These are phyloP conservation scores for Agonum fuliginosum DNA, from an alignment of 2,888 invertebrate genomes.

Conservation along the genomic window DNA sequence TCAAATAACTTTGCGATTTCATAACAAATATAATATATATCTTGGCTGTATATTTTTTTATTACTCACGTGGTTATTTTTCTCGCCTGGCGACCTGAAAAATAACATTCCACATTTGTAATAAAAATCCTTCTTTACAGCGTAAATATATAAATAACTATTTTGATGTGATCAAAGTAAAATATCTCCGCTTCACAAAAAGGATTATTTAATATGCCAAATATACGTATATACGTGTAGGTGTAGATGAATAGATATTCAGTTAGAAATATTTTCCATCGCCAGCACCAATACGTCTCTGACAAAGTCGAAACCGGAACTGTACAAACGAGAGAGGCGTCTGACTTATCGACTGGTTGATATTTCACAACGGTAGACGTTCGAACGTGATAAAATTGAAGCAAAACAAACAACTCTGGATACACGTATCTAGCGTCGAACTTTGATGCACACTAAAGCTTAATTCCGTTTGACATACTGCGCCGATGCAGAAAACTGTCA, in stretches of 20 bases:
- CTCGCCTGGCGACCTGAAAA: too few species aligned
- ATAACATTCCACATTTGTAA: too few species aligned
- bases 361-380: constrained; percentile 51
- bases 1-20: too few species aligned
- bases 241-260: neutral
- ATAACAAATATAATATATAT: too few species aligned
- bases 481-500: constrained; percentile 38
- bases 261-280: constrained; percentile 7
- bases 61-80: too few species aligned
- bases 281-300: constrained; percentile 22
- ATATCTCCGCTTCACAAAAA: too few species aligned
- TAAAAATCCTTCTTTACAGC: too few species aligned
- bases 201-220: neutral
- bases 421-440: constrained; percentile 39
- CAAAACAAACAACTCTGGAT: constrained; percentile 44
- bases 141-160: too few species aligned
- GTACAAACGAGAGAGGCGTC: constrained; percentile 43
- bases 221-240: neutral
- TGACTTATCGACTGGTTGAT: constrained; percentile 57
- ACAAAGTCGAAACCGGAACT: constrained; percentile 29
- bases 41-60: too few species aligned
- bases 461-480: constrained; percentile 41
- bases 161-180: too few species aligned
- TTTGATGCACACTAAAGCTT: constrained; percentile 49
- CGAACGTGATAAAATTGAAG: constrained; percentile 50